Conservation (phyloP, 2,113 vertebrate species). For the Bos javanicus region DNA sequence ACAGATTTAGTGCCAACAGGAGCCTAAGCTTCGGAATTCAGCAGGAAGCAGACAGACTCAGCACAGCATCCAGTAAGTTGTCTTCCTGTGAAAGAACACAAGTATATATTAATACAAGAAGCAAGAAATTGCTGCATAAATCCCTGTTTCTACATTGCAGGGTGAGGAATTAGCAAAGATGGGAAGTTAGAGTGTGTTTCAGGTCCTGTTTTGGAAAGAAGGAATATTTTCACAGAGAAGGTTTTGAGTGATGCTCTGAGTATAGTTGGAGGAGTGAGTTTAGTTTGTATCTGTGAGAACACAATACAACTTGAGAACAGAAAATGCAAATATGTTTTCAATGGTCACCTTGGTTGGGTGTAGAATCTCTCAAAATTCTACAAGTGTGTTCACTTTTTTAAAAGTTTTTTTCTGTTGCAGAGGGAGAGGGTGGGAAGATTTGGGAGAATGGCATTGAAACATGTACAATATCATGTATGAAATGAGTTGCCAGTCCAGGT, state of each 20-base stretch:
- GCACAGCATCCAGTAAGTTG: background rate
- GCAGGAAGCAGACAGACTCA: background rate
- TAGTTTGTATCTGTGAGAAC: background rate
- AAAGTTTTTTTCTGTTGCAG: no score
- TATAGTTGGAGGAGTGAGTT: background rate
- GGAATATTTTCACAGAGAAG: background rate
- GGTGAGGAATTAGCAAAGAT: background rate
- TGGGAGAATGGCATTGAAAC: no score
- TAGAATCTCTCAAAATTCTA: background rate
- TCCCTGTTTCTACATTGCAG: background rate
- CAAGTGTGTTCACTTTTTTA: background rate
- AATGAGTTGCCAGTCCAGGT: no score
- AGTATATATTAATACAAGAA: background rate
- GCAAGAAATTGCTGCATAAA: background rate
- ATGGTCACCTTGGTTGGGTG: accelerated
- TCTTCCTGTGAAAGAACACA: background rate
- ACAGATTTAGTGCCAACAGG: background rate
- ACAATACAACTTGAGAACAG: background rate
- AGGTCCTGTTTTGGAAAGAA: background rate
- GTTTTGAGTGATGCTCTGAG: background rate
- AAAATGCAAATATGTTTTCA: background rate
- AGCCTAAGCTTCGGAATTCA: background rate
- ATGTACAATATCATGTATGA: no score
- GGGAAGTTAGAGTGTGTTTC: background rate
- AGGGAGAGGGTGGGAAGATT: no score